Conservation (phyloP, 2,888 invertebrate genomes). For the Sphaerophoria taeniata region DNA sequence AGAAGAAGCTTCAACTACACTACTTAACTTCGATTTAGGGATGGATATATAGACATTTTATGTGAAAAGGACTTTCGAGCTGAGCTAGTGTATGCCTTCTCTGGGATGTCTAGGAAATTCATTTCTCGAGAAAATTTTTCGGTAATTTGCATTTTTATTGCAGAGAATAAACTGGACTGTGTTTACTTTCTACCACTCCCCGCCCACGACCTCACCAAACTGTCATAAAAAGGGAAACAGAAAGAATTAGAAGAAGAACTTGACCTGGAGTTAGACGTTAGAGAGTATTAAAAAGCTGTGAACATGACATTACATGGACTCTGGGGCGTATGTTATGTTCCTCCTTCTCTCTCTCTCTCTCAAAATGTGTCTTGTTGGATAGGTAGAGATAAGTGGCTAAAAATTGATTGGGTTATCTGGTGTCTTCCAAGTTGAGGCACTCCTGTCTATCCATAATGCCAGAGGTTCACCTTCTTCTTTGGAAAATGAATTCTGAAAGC, state of each 20-base stretch:
- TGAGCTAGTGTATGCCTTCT: background rate
- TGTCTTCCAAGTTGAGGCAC: background rate
- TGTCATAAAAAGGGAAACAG: background rate
- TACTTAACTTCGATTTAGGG: slow-evolving; percentile 36
- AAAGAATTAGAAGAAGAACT: background rate
- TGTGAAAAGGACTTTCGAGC: background rate
- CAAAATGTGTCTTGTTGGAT: background rate
- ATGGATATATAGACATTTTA: background rate
- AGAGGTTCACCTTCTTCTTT: background rate
- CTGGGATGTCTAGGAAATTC: slow-evolving; percentile 58
- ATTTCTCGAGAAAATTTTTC: slow-evolving; percentile 47
- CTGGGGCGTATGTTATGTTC: background rate
- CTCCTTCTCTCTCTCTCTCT: background rate
- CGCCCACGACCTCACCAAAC: no score
- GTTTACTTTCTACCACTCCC: background rate
- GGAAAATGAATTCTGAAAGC: slow-evolving; percentile 30
- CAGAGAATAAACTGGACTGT: slow-evolving; percentile 31
- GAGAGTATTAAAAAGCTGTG: slow-evolving; percentile 65
- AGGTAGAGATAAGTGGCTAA: slow-evolving; percentile 39
- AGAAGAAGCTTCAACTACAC: slow-evolving; percentile 14
- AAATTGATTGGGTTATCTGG: slow-evolving; percentile 36
- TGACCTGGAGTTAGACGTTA: slow-evolving; percentile 5
- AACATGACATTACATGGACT: slow-evolving; percentile 53
- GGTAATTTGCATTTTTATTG: slow-evolving; percentile 73
- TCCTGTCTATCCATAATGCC: background rate